These are phyloP conservation scores for Oligia latruncula DNA, from an alignment of 2,888 invertebrate genomes.

Conservation along the genomic window DNA sequence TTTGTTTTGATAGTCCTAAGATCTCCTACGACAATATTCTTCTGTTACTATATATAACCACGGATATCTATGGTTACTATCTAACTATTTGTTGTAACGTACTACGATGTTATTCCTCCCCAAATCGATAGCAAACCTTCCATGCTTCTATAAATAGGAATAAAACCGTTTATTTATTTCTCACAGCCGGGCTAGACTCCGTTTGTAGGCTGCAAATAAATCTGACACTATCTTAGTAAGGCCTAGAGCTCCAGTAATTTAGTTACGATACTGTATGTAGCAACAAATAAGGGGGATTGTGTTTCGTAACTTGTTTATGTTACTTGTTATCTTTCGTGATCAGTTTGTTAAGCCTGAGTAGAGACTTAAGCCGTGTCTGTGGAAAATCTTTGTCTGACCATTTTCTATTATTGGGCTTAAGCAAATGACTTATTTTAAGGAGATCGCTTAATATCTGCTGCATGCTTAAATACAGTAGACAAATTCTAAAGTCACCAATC, in stretches of 20 bases:
- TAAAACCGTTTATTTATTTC: constrained; percentile 40
- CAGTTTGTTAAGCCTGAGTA: constrained; percentile 5
- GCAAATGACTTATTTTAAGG: too few species aligned
- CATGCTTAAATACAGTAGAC: background rate
- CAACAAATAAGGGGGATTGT: constrained; percentile 34
- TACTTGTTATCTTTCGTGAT: constrained; percentile 22
- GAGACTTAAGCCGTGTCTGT: too few species aligned
- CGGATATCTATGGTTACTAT: too few species aligned
- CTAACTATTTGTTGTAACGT: background rate
- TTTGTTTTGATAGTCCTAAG: background rate
- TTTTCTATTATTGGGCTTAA: background rate
- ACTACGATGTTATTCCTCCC: background rate
- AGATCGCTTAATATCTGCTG: too few species aligned
- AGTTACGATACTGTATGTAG: constrained; percentile 39
- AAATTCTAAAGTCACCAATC: background rate
- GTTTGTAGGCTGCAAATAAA: constrained; percentile 44
- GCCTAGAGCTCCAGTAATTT: constrained; percentile 46
- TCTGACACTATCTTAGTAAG: constrained; percentile 44
- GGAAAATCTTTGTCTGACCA: background rate
- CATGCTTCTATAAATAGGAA: constrained; percentile 42
- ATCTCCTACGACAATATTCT: background rate
- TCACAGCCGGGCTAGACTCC: background rate
- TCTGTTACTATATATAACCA: too few species aligned
- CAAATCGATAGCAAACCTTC: constrained; percentile 23
- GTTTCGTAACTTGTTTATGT: constrained; percentile 27